Base-by-base conservation (phyloP, 1,140 invertebrate species). In the Bombus picipes region DNA sequence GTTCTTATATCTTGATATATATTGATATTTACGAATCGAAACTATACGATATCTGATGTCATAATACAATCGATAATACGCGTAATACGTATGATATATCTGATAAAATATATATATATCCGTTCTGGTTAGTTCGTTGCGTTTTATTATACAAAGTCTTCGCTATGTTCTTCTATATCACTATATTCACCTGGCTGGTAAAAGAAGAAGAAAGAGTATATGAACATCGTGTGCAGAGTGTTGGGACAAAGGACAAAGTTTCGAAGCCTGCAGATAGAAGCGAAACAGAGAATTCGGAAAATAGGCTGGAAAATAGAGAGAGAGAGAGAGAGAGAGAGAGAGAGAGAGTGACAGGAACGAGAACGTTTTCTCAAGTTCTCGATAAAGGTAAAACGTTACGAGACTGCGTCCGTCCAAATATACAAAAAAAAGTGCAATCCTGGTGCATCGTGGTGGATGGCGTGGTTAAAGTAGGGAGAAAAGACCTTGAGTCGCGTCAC, bases 401-500 rank as follows among this genome's bases (percentile, higher is more conserved):
- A 18, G 34, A 4, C 12, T 70, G 8, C 41, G 53, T 71, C 39
- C 34, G 34, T 34, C 12, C 32, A 25, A 66, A n/a, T 43, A 66
- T 43, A 62, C 32, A 12, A 83, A 83, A 76, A n/a, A 62, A 83
- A 76, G 43, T 76, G 25, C 71, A 22, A 84, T 76, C 47, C 76
- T 83, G 78, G 86, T 80, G 87, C 87, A 84, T 90, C 87, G 89
- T 74, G 81, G 86, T 57, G 84, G 83, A 53, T 81, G 77, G 83
- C 75, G 41, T 47, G 37, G 47, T 70, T 66, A 62, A 83, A 85
- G 94, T 92, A 92, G 94, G 94, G 94, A 95, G 95, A 95, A 92
- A 93, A 94, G 94, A 95, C 95, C 94, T 95, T 95, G 94, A 95
- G 93, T 89, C 90, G 91, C 92, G 94, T 94, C 94, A 95, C 94